Evolutionary conservation across 2,797 vertebrate genomes (phyloP), one percentile per base, ranked within the genome.

Genomic region (Synaphobranchus kaupii): DNA sequence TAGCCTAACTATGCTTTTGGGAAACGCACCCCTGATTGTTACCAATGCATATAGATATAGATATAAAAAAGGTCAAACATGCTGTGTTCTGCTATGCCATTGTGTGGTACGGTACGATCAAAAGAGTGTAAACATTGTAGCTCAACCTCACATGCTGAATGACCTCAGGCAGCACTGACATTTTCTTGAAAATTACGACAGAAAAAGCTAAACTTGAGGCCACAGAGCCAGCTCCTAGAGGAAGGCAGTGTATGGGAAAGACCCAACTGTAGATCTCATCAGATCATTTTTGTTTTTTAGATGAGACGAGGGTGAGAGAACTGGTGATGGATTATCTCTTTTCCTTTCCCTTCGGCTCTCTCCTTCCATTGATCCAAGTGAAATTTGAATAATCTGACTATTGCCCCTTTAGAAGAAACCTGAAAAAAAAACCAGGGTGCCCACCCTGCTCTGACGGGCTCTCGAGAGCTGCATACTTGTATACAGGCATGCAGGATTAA

Each of bases 211-310:
- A 84, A 52, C n/a, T 56, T 15, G 83, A 54, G 86, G 76, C 52
- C 50, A 81, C 52, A 68, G 73, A 86, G 58, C 76, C 84, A 71
- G 84, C 44, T 47, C 80, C 86, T 86, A 85, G 4, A 56, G n/a
- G 56, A 9, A 44, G 56, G 54, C 5, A 66, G 83, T 85, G 78
- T 71, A 85, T 47, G 86, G 68, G 28, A 83, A 76, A 56, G 34
- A 22, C 71, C 34, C 28, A 22, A 39, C 78, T 86, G 60, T 52
- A 86, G 73, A 60, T 87, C 66, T 85, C 88, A 87, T 85, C 86
- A 85, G 86, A 85, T 82, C 68, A 83, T 60, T 31, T 15, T 25
- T 34, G 31, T 73, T 13, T 39, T 13, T 73, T 73, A 15, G 68
- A n/a, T 73, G 58, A 86, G 60, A 4, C 5, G 17, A 66, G 58